Base-by-base conservation (phyloP, 2,113 vertebrate genomes). In the Ammodytes marinus region DNA sequence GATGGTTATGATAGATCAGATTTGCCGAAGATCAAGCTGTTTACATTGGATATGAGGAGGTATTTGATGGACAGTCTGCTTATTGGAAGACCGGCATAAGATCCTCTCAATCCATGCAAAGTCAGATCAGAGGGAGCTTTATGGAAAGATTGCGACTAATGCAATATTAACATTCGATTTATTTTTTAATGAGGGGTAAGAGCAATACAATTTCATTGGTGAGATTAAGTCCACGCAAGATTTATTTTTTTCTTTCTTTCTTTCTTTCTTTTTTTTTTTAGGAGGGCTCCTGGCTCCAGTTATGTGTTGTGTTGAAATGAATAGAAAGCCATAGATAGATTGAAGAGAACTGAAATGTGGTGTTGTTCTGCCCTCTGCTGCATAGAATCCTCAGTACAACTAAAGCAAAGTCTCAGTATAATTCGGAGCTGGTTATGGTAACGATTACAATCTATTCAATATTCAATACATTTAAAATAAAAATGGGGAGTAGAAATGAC, bases 21-120 rank as follows among this genome's bases (percentile, higher is more conserved):
- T 93, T 89, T 91, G 80, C 74, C 72, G 86, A 87, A 87, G 89
- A 92, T 92, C 89, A 90, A 91, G 87, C 82, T 90, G 91, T 87
- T 93, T 87, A 78, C 74, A 85, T 89, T 88, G 57, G 88, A 83
- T 87, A 70, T 85, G 83, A 89, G 43, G 75, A 88, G 84, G 86
- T 87, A 78, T 90, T 91, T 91, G 89, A 91, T 86, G 81, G 83
- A 69, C 88, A 73, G 77, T 52, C 55, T 75, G 84, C 55, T 74
- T 12, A 40, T 47, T 77, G 79, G 27, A 91, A 91, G 89, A 90
- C 76, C 67, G 83, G 75, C 84, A 86, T 42, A 86, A 89, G 69
- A 91, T 91, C 86, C 90, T 91, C 79, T 77, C 80, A 86, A 86
- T 89, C 85, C 86, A 65, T 65, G 79, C 86, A 88, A 80, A 90